phyloP scores from a whole-genome alignment of 2,888 invertebrate species.

The Morinoia aosen region DNA sequence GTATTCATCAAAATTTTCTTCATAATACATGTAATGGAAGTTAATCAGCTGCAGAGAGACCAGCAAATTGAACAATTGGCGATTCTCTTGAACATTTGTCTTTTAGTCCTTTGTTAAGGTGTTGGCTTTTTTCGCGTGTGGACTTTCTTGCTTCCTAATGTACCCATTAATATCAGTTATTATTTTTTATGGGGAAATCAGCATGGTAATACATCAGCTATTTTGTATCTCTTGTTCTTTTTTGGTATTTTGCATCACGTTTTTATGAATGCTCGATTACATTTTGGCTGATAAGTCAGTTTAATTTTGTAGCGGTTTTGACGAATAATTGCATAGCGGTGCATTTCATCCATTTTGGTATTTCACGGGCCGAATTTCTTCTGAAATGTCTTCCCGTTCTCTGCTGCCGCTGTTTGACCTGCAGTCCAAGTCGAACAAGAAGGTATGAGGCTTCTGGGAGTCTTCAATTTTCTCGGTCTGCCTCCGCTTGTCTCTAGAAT shows the following conservation, averaged over 20 bases:
- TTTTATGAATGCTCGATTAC: background rate
- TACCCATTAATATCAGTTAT: background rate
- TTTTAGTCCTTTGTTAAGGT: background rate
- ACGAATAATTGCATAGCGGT: background rate
- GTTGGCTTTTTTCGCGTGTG: background rate
- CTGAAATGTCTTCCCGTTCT: background rate
- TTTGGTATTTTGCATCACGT: background rate
- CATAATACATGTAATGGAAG: too few species aligned
- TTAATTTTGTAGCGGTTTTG: background rate
- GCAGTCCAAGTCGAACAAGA: constrained; percentile 50
- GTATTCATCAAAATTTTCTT: too few species aligned
- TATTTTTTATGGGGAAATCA: background rate
- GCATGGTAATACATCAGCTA: background rate
- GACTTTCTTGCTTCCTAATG: background rate
- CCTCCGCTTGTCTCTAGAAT: background rate
- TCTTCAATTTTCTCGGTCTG: background rate
- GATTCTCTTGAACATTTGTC: background rate
- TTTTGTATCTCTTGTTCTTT: background rate
- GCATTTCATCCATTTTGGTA: background rate
- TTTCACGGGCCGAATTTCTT: background rate
- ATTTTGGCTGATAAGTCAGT: background rate
- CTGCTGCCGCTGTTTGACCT: background rate
- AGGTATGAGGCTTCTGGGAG: background rate
- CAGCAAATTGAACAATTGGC: too few species aligned
- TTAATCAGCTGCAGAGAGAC: too few species aligned